Evolutionary conservation across 2,888 invertebrate species (phyloP).

Genomic region (Stenodera caucasica): DNA sequence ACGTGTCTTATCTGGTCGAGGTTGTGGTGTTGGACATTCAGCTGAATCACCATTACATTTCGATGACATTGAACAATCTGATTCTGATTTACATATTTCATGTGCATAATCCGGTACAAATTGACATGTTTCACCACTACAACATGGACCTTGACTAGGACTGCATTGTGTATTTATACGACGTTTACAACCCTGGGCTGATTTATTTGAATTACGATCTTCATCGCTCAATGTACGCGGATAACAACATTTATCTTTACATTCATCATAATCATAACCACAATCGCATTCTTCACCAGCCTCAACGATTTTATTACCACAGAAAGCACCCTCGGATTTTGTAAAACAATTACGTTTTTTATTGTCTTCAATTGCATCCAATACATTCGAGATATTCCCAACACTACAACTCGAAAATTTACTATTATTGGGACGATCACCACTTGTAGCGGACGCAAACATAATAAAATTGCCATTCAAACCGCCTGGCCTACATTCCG

Average conservation of each 20-base stretch:
- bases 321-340: conserved; percentile 92
- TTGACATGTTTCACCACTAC: conserved; percentile 74
- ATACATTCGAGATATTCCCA: conserved; percentile 91
- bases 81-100: conserved; percentile 78
- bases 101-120: conserved; percentile 69
- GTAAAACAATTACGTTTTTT: conserved; percentile 93
- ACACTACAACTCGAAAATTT: conserved; percentile 95
- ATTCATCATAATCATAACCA: conserved; percentile 90
- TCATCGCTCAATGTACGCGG: conserved; percentile 75
- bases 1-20: conserved; percentile 86
- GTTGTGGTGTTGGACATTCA: conserved; percentile 82
- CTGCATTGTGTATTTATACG: conserved; percentile 81
- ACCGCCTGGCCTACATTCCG: conserved; percentile 88
- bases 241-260: conserved; percentile 88
- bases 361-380: conserved; percentile 88
- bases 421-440: conserved; percentile 96
- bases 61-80: conserved; percentile 88
- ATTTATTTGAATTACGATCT: conserved; percentile 68
- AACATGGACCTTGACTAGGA: conserved; percentile 98
- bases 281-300: conserved; percentile 98
- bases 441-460: conserved; percentile 99
- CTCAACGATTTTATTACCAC: conserved; percentile 99
- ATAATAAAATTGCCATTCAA: conserved; percentile 97
- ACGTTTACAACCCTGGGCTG: conserved; percentile 80
- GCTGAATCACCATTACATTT: conserved; percentile 84